Conservation (phyloP, 2,888 invertebrate species). For the Phortica okadai region DNA sequence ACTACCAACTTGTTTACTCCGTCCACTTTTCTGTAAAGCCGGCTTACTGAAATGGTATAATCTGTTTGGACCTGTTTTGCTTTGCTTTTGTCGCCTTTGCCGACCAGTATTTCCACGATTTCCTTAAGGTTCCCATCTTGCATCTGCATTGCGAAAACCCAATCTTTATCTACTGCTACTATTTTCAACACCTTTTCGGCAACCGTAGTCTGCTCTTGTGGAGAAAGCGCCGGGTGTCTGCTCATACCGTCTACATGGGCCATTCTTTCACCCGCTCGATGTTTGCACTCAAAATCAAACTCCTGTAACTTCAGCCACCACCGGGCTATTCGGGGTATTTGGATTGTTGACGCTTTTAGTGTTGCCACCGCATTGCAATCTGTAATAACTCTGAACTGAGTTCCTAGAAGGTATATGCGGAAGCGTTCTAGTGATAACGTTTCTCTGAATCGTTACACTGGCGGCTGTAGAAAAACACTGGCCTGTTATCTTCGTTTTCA, state of each 20-base stretch:
- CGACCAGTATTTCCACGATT: not conserved
- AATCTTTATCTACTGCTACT: constrained; percentile 28
- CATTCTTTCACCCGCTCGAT: constrained; percentile 56
- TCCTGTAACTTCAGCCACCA: constrained; percentile 57
- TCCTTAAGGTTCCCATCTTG: constrained; percentile 23
- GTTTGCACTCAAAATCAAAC: constrained; percentile 46
- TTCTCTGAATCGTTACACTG: constrained; percentile 72
- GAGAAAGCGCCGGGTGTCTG: constrained; percentile 43
- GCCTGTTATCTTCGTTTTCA: constrained; percentile 40
- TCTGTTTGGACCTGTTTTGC: constrained; percentile 14
- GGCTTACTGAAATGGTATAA: constrained; percentile 20
- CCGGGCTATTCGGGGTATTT: constrained; percentile 60
- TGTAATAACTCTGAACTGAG: constrained; percentile 63
- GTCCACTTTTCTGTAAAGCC: constrained; percentile 24
- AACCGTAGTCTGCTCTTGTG: constrained; percentile 22
- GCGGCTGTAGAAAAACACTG: constrained; percentile 66
- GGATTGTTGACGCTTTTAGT: constrained; percentile 56
- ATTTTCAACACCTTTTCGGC: constrained; percentile 38
- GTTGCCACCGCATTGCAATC: constrained; percentile 67
- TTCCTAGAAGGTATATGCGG: constrained; percentile 67
- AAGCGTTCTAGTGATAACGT: constrained; percentile 65
- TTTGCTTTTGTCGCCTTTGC: not conserved
- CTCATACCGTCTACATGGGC: constrained; percentile 66
- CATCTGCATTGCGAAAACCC: constrained; percentile 36
- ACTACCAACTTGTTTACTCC: constrained; percentile 19